These are phyloP conservation scores for Scaptomyza graminum DNA, from an alignment of 1,140 invertebrate genomes.

Conservation along the genomic window DNA sequence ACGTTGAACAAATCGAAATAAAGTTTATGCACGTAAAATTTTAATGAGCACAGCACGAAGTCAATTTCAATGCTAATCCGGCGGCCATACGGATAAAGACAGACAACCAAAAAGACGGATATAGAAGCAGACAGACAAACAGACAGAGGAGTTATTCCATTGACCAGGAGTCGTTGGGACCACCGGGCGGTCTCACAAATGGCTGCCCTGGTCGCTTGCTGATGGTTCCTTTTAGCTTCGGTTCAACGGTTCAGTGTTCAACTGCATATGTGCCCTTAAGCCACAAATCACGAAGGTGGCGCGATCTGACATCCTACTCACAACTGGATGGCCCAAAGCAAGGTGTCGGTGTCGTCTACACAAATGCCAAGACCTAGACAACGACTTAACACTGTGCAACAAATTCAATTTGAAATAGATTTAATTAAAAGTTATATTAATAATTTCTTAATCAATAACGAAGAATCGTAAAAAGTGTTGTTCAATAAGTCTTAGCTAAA, in stretches of 20 bases:
- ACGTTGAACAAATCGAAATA: slow-evolving; percentile 72
- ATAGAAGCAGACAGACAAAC: slow-evolving; percentile 8
- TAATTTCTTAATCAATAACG: too few relatives aligned
- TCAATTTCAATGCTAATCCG: slow-evolving; percentile 83
- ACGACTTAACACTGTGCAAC: slow-evolving; percentile 23
- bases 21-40: slow-evolving; percentile 82
- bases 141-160: slow-evolving; percentile 26
- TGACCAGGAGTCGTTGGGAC: slow-evolving; percentile 69
- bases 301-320: slow-evolving; percentile 76
- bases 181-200: slow-evolving; percentile 48
- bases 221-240: slow-evolving; percentile 9
- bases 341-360: slow-evolving; percentile 54
- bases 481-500: too few relatives aligned
- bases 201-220: not conserved
- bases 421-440: not conserved
- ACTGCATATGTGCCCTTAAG: slow-evolving; percentile 71
- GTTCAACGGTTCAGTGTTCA: not conserved
- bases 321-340: slow-evolving; percentile 53
- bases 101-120: slow-evolving; percentile 22
- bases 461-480: not conserved
- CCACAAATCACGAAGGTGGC: slow-evolving; percentile 80
- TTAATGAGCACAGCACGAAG: slow-evolving; percentile 82
- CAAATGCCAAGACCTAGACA: slow-evolving; percentile 5
- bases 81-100: slow-evolving; percentile 60
- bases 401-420: not conserved